Conservation (phyloP, 2,888 invertebrate genomes). For the Cephus nigrinus region DNA sequence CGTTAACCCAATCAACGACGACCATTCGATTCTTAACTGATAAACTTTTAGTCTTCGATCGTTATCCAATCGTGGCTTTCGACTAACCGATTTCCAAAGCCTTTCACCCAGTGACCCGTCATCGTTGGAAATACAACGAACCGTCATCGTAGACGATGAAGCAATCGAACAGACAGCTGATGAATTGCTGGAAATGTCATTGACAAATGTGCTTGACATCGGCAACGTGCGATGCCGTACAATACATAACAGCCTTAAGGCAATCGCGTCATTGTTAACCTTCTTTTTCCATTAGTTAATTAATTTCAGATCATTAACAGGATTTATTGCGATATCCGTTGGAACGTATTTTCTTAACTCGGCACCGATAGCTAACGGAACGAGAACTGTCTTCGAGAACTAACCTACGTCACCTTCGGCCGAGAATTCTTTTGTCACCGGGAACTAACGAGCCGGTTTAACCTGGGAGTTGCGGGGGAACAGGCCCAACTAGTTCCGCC, state of each 20-base stretch:
- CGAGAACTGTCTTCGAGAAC: no score
- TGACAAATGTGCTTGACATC: constrained; percentile 29
- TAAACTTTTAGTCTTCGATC: background rate
- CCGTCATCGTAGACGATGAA: background rate
- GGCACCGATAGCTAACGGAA: no score
- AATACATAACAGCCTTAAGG: background rate
- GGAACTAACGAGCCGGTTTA: no score
- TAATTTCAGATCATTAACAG: background rate
- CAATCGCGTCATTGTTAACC: background rate
- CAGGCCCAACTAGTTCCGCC: no score
- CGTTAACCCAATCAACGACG: background rate
- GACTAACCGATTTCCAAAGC: background rate
- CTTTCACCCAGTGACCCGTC: background rate
- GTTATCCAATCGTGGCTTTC: background rate
- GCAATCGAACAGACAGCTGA: constrained; percentile 11
- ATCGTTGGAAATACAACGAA: constrained; percentile 4
- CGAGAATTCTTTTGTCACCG: no score
- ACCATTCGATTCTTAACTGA: background rate
- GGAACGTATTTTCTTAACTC: no score
- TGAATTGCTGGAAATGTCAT: constrained; percentile 35
- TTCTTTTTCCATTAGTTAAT: background rate
- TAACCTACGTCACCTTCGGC: no score
- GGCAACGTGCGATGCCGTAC: background rate
- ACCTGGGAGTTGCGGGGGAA: no score
- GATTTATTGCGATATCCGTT: background rate